Evolutionary conservation across 2,797 vertebrate genomes (phyloP), one percentile per base, ranked within the genome.

Genomic region (Arctocebus calabarensis): DNA sequence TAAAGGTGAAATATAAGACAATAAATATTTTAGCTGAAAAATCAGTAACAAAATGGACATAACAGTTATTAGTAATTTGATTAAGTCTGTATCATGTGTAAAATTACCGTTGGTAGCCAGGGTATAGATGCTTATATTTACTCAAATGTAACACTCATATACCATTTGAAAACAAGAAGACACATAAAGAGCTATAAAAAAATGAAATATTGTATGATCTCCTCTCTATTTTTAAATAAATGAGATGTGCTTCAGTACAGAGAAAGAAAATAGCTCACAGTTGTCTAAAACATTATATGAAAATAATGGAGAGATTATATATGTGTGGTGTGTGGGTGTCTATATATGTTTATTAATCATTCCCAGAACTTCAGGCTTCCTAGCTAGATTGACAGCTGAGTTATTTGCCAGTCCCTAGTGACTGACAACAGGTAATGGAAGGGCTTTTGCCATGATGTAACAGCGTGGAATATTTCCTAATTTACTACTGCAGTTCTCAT

Each of bases 391-490:
- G 99, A 99, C 99, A 99, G 97, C 98, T 98, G 98, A 99, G 98
- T 99, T 98, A 99, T 99, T 99, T 98, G 98, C 98, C 98, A 98
- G 98, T 99, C 98, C 98, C 97, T 89, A 92, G 98, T 99, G 99
- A 99, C 98, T 99, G 99, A 99, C 99, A 98, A 98, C 97, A 98
- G 98, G 98, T 99, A 99, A 99, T 99, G 98, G 98, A 98, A 99
- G 99, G 99, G 99, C 99, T 98, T 99, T 99, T 98, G 98, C 98
- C 98, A 97, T 98, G 97, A 98, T 98, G 98, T 98, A 99, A 99
- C 98, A 98, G 98, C 98, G 98, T 98, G 98, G 99, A 99, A 99
- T 99, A 98, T 99, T 99, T 99, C 99, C 99, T 99, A 99, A 99
- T 99, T 99, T 99, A 99, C 99, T 98, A 98, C 99, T 97, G 77